Conservation (phyloP, 37 sponge, comb jelly and placozoan species). For the Diacarnus erythraeanus region DNA sequence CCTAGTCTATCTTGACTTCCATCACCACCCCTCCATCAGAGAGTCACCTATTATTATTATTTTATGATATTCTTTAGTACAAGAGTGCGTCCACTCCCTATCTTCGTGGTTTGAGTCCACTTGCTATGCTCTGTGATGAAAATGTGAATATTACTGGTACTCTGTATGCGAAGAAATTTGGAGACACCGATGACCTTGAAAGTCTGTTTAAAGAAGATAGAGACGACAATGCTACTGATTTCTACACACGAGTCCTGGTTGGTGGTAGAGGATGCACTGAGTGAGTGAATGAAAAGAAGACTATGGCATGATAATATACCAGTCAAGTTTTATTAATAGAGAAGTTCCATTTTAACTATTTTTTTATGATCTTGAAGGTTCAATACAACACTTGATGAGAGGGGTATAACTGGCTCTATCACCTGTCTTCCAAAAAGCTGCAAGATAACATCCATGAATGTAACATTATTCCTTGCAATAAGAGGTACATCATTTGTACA, state of each 20-base stretch:
- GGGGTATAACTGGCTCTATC: neutral
- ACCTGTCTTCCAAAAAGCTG: neutral
- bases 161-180: neutral
- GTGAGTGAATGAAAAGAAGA: neutral
- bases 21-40: no score
- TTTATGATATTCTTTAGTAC: neutral
- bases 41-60: neutral
- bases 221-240: conserved; percentile 4
- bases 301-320: neutral
- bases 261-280: conserved; percentile 40
- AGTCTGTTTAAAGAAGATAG: conserved; percentile 4
- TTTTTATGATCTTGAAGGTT: neutral
- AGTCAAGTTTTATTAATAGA: neutral
- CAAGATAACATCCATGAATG: neutral
- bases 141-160: neutral
- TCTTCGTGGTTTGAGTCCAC: neutral
- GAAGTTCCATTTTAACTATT: neutral
- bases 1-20: no score
- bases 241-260: conserved; percentile 16
- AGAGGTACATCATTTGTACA: conserved; percentile 3
- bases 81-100: neutral
- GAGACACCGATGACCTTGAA: neutral
- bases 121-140: conserved; percentile 15
- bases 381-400: neutral
- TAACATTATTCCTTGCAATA: neutral